Evolutionary conservation across 2,888 invertebrate species (phyloP).

Genomic region (Imbricaverruca yamaguchii): DNA sequence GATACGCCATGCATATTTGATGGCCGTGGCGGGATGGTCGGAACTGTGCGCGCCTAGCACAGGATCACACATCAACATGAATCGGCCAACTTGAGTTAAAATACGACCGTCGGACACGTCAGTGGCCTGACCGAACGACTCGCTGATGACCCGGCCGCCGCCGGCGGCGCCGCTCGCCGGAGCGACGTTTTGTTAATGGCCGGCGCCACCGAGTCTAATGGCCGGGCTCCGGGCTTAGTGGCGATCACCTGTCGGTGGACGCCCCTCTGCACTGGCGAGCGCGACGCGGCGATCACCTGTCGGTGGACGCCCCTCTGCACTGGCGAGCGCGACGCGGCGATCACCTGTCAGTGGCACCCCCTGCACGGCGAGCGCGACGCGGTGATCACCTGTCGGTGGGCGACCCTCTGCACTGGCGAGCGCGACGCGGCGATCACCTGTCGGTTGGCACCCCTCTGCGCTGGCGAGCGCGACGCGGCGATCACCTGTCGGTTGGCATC

Average conservation of each 20-base stretch:
- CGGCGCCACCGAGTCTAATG: not conserved
- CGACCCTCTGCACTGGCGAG: no score
- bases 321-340: no score
- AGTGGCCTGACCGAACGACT: not conserved
- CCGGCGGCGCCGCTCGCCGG: not conserved
- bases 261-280: not conserved
- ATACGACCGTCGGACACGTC: not conserved
- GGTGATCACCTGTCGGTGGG: no score
- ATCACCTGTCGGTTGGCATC: no score
- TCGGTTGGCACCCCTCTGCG: no score
- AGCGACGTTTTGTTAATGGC: not conserved
- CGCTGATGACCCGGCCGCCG: not conserved
- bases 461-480: no score
- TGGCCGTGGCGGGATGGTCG: not conserved
- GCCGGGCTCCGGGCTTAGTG: not conserved
- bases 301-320: not conserved
- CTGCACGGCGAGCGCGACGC: not conserved
- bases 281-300: no score
- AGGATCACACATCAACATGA: not conserved
- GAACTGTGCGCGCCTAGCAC: not conserved
- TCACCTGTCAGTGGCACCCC: not conserved
- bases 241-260: not conserved
- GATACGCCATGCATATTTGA: constrained; percentile 3
- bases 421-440: no score
- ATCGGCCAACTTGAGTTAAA: not conserved